Evolutionary conservation across 2,888 invertebrate genomes (phyloP).

Genomic region (Cyclophora punctaria): DNA sequence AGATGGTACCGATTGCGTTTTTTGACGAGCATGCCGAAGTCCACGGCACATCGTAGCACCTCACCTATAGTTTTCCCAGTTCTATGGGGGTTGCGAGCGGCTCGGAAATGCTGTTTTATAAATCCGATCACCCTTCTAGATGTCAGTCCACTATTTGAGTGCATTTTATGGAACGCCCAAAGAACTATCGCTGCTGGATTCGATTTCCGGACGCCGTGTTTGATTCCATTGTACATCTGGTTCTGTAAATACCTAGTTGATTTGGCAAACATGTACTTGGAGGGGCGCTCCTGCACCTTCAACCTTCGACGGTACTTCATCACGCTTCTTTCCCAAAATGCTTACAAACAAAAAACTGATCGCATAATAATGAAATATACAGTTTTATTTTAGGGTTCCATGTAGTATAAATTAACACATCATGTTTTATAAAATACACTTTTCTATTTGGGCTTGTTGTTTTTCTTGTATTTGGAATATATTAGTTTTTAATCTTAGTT

Average conservation of each 20-base stretch:
- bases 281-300: too few species aligned
- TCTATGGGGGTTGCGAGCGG: constrained; percentile 25
- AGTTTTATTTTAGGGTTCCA: too few species aligned
- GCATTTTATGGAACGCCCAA: constrained; percentile 49
- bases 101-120: constrained; percentile 38
- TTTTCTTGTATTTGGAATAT: too few species aligned
- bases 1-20: constrained; percentile 34
- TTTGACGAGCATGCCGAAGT: constrained; percentile 45
- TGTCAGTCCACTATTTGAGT: constrained; percentile 37
- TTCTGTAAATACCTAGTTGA: not conserved
- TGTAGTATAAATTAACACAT: too few species aligned
- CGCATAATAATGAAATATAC: too few species aligned
- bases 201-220: constrained; percentile 28
- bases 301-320: too few species aligned
- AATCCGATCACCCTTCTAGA: constrained; percentile 43
- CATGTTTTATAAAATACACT: too few species aligned
- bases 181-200: constrained; percentile 47
- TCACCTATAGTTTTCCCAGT: constrained; percentile 40
- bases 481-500: too few species aligned
- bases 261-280: not conserved
- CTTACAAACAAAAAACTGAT: too few species aligned
- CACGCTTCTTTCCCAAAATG: too few species aligned
- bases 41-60: constrained; percentile 42
- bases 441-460: too few species aligned
- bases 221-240: constrained; percentile 26